Base-by-base conservation (phyloP, 2,888 invertebrate genomes). In the Pheosia tremula region DNA sequence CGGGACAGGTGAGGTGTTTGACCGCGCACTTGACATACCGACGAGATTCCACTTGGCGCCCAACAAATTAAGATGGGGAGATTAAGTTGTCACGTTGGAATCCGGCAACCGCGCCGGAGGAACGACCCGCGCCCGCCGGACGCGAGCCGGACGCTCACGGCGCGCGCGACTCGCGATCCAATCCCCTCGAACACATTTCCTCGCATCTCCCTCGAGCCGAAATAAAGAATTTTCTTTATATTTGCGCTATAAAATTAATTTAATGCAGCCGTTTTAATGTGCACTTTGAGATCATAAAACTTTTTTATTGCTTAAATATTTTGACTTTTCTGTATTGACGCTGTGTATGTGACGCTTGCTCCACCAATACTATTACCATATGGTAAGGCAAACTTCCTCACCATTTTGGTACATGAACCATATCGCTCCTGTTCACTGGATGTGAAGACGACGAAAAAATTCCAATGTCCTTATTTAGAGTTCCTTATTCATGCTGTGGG, bases 1-100 rank as follows among this genome's bases (percentile, higher is more conserved):
- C 74, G 69, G 65, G 66, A 70, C 86, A 88, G 87, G 89, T 88
- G 83, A 81, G 90, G 89, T 90, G 75, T 67, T 86, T 87, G 90
- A 88, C 90, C 90, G 84, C 77, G 79, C 78, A 75, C 79, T 84
- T 84, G 85, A 85, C 80, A 81, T 82, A 71, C 78, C 81, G 74
- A 67, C 75, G 74, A 79, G 74, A 84, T 87, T 78, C 77, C 79
- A 66, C 69, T 66, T 68, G 85, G 82, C 87, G 84, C 82, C 83
- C 74, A 81, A 87, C 86, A 87, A 88, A 89, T 90, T 87, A 83
- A 75, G 76, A 82, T 74, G 82, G 66, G 65, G 65, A 83, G 86
- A 88, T 90, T 87, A 89, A 87, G 68, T 76, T 85, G 88, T 86
- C 86, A 75, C 71, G 61, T 67, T 76, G 80, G 85, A 84, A 89